These are phyloP conservation scores for Semnopithecus entellus DNA, from an alignment of 2,113 vertebrate species.

Conservation along the genomic window DNA sequence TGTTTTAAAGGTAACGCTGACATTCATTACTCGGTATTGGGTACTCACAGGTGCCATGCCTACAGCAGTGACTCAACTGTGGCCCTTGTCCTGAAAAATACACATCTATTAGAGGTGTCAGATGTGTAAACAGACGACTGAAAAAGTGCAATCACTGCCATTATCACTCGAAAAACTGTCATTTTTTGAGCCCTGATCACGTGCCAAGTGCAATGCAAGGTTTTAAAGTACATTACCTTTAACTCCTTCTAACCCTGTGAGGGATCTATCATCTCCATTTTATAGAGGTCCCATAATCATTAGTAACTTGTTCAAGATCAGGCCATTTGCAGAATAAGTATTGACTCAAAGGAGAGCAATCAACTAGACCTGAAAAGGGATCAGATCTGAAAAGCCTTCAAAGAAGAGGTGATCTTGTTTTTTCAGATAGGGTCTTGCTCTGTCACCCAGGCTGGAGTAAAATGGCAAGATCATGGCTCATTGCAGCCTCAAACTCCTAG, in stretches of 20 bases:
- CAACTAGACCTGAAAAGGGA: not conserved
- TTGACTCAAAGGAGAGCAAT: not conserved
- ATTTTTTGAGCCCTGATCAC: not conserved
- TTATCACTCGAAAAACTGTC: not conserved
- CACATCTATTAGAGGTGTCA: not conserved
- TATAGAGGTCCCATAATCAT: not conserved
- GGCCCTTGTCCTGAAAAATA: not conserved
- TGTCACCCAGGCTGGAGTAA: no score
- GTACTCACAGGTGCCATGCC: not conserved
- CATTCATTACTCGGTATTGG: not conserved
- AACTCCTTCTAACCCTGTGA: not conserved
- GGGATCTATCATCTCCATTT: not conserved
- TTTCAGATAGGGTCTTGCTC: not conserved
- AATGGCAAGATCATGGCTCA: no score
- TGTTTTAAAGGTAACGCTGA: conserved; percentile 28
- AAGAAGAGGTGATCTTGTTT: not conserved
- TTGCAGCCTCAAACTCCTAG: no score
- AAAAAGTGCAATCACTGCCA: not conserved
- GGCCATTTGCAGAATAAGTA: not conserved
- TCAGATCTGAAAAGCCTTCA: not conserved
- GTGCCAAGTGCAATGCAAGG: not conserved
- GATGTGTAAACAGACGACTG: not conserved
- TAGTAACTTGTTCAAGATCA: not conserved
- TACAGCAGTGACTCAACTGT: not conserved
- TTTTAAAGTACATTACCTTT: not conserved